Evolutionary conservation across 2,113 vertebrate species (phyloP), one percentile per base, ranked within the genome.

Genomic region (Podiceps cristatus): DNA sequence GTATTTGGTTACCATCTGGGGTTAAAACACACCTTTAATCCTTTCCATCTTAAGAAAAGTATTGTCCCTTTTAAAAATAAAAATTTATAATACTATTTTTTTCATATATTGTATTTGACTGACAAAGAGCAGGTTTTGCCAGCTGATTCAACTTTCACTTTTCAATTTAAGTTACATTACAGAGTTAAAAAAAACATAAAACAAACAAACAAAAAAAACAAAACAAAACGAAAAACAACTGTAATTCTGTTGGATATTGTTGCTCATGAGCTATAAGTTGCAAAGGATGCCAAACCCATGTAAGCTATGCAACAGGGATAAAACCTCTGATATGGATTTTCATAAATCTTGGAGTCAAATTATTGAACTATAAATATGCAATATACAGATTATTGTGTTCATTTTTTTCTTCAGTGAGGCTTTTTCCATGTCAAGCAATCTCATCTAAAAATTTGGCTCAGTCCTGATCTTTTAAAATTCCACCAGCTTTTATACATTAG

Each of bases 371-470:
- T 86, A 95, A 94, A 96, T 95, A 95, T 86, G 84, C 94, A 95
- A 73, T 73, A 24, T 55, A 56, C n/a, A 67, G 53, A 91, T 90
- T 94, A 87, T 75, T 78, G 53, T 69, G 45, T 44, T 92, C 52
- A 66, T 64, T 91, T 95, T 88, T 94, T 95, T 85, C 31, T 83
- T 79, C 62, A 63, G 16, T 63, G n/a, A 93, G 81, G 37, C 22
- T 91, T 96, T 95, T 71, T 77, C 62, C n/a, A 82, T 85, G 87
- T 97, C 77, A 96, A 96, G 86, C 76, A 96, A 96, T 88, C 93
- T 96, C 81, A 97, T 96, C 94, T 90, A 72, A 97, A 97, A 95
- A 80, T 91, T 96, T 94, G 84, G 62, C 87, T 95, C 63, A 80
- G 58, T 88, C 45, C 18, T 96, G 81, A 94, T 96, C 89, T 81